phyloP scores from a whole-genome alignment of 2,113 vertebrate species.

The Procavia capensis region DNA sequence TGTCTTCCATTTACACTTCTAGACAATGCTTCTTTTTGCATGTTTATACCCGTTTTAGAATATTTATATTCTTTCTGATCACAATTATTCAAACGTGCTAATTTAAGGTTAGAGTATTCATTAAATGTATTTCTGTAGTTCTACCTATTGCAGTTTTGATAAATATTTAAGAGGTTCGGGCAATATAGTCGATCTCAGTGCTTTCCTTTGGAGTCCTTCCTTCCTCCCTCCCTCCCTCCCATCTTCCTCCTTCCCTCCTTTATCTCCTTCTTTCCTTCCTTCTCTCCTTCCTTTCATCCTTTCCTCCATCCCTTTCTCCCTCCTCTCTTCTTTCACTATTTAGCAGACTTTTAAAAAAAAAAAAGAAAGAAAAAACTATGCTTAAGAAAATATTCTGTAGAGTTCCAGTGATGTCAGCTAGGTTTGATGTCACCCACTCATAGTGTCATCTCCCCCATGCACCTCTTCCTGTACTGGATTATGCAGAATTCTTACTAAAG shows the following conservation, averaged over 20 bases:
- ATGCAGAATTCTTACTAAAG: too few relatives aligned
- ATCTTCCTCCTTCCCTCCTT: background rate
- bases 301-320: too few relatives aligned
- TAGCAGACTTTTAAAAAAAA: too few relatives aligned
- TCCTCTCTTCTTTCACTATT: too few relatives aligned
- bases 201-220: background rate
- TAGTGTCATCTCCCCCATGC: too few relatives aligned
- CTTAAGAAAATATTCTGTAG: background rate
- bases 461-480: too few relatives aligned
- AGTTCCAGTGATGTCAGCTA: background rate
- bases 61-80: constrained; percentile 7
- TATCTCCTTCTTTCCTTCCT: background rate
- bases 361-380: background rate
- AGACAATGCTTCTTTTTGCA: background rate
- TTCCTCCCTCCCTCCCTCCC: background rate
- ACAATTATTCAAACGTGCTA: background rate
- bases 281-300: too few relatives aligned
- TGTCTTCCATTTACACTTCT: constrained; percentile 16
- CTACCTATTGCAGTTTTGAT: background rate
- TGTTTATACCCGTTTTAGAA: background rate
- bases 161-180: background rate
- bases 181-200: background rate
- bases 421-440: too few relatives aligned
- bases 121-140: background rate
- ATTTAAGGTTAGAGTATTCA: constrained; percentile 25